These are phyloP conservation scores for Danio rerio DNA, from an alignment of 2,113 vertebrate genomes.

Conservation along the genomic window DNA sequence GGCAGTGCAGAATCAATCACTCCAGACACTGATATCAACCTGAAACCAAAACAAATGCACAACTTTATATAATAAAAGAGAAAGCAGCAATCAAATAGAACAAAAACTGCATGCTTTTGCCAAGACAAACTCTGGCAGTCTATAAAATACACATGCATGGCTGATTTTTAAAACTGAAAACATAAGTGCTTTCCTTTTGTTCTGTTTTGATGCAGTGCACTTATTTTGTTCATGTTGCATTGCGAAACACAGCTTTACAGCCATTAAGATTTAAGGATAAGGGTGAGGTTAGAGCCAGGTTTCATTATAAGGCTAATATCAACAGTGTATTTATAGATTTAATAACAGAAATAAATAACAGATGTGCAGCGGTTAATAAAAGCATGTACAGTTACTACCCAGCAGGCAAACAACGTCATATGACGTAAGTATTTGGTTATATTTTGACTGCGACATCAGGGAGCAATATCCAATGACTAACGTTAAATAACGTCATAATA, in stretches of 20 bases:
- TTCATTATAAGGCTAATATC: too few relatives aligned
- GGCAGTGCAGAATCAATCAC: not conserved
- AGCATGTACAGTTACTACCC: too few relatives aligned
- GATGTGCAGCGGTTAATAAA: not conserved
- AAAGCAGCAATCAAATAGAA: not conserved
- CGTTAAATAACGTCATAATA: too few relatives aligned
- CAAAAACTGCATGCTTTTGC: not conserved
- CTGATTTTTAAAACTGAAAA: too few relatives aligned
- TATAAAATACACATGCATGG: not conserved
- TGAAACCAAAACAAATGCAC: not conserved
- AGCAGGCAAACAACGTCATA: too few relatives aligned
- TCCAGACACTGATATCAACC: not conserved
- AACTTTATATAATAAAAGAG: not conserved
- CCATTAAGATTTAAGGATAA: not conserved
- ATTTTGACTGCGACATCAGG: too few relatives aligned
- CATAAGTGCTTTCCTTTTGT: too few relatives aligned
- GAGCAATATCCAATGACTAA: too few relatives aligned
- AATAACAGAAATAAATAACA: not conserved
- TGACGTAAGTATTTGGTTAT: too few relatives aligned
- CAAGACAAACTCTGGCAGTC: not conserved
- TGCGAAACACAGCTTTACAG: too few relatives aligned
- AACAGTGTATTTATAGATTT: not conserved
- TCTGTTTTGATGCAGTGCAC: too few relatives aligned
- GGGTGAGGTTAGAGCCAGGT: not conserved
- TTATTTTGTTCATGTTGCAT: too few relatives aligned